Evolutionary conservation across 2,888 invertebrate species (phyloP).

Genomic region (Muschampia plurimacula): DNA sequence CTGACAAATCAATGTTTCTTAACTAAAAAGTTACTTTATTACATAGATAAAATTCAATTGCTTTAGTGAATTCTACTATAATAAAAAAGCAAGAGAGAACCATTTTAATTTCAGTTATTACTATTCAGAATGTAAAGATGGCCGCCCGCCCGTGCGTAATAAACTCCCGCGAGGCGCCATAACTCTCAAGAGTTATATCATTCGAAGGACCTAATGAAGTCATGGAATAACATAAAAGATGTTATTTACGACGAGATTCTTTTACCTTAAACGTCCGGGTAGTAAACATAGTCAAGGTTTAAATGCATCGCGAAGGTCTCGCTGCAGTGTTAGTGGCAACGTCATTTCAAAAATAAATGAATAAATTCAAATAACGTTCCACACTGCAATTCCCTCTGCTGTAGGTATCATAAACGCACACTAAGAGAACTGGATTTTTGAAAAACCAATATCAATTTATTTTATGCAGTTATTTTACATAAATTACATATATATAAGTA

Average conservation of each 20-base stretch:
- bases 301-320: slow-evolving; percentile 58
- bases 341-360: slow-evolving; percentile 50
- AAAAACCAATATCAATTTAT: no score
- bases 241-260: slow-evolving; percentile 66
- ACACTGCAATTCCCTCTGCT: no score
- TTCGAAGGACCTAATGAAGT: slow-evolving; percentile 67
- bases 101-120: slow-evolving; percentile 24
- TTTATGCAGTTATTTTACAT: no score
- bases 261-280: slow-evolving; percentile 61
- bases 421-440: no score
- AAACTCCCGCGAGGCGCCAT: slow-evolving; percentile 44
- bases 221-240: slow-evolving; percentile 65
- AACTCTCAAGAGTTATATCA: slow-evolving; percentile 53
- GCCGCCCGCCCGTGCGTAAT: slow-evolving; percentile 26
- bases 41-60: not conserved
- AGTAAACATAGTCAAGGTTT: slow-evolving; percentile 66
- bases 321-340: slow-evolving; percentile 44
- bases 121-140: slow-evolving; percentile 23
- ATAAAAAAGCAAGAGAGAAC: not conserved
- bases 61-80: not conserved
- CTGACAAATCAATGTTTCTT: no score
- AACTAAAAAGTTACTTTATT: no score
- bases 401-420: no score
- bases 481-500: no score
- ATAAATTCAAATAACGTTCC: not conserved